Evolutionary conservation across 2,888 invertebrate genomes (phyloP).

Genomic region (Uropetala carovei): DNA sequence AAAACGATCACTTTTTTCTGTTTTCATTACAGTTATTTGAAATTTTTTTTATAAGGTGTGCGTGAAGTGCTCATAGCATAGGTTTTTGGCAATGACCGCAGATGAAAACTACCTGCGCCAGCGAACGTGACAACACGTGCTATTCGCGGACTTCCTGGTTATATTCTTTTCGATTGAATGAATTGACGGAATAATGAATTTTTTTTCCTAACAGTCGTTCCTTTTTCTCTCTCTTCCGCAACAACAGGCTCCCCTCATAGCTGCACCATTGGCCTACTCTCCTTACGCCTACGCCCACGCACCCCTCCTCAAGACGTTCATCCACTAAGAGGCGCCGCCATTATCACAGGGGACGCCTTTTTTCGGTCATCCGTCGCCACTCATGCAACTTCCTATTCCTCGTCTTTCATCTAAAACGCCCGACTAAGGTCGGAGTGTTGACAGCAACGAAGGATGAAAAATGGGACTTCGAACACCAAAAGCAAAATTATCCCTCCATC

Average conservation of each 20-base stretch:
- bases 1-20: too few species aligned
- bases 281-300: constrained; percentile 52
- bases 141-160: too few species aligned
- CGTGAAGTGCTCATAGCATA: too few species aligned
- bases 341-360: background rate
- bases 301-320: constrained; percentile 40
- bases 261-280: constrained; percentile 22
- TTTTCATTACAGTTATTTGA: too few species aligned
- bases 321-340: constrained; percentile 25
- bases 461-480: background rate
- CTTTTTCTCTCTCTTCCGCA: background rate
- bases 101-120: too few species aligned
- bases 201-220: background rate
- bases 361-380: background rate
- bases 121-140: too few species aligned
- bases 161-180: too few species aligned
- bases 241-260: constrained; percentile 18
- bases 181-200: too few species aligned
- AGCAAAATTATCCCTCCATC: background rate
- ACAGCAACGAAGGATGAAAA: background rate
- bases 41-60: too few species aligned
- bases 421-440: background rate
- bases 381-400: background rate
- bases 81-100: too few species aligned
- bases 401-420: background rate